These are phyloP conservation scores for Drosophila lini DNA, from an alignment of 1,140 invertebrate genomes.

Conservation along the genomic window DNA sequence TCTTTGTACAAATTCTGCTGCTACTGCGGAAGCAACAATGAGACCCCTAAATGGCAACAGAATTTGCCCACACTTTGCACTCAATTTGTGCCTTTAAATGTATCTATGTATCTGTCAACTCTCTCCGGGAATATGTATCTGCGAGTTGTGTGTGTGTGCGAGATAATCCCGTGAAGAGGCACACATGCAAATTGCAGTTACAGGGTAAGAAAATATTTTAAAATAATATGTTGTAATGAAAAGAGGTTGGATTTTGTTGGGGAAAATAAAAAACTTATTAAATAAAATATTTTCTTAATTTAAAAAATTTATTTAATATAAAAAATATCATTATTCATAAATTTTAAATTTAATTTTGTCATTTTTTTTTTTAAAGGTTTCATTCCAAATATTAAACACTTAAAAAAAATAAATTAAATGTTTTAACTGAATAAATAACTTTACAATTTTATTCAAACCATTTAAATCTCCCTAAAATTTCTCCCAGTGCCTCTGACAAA, in stretches of 20 bases:
- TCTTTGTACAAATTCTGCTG: slow-evolving; percentile 28
- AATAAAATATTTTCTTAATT: no score
- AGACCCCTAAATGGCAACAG: slow-evolving; percentile 55
- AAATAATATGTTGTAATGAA: not conserved
- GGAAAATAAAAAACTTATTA: not conserved
- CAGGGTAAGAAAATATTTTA: slow-evolving; percentile 42
- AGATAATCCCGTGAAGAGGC: slow-evolving; percentile 33
- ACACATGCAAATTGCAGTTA: slow-evolving; percentile 58
- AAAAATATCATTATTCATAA: not conserved
- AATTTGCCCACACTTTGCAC: slow-evolving; percentile 71
- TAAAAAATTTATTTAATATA: not conserved
- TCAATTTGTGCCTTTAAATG: slow-evolving; percentile 50
- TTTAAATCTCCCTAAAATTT: not conserved
- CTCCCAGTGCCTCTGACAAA: slow-evolving; percentile 44
- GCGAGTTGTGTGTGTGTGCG: slow-evolving; percentile 11
- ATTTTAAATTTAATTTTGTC: not conserved
- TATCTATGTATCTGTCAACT: slow-evolving; percentile 11
- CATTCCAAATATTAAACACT: no score
- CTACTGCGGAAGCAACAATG: slow-evolving; percentile 70
- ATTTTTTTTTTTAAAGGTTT: no score
- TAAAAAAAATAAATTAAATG: not conserved
- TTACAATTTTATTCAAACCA: not conserved
- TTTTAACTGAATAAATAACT: not conserved
- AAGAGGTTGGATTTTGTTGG: not conserved
- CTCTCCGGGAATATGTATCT: slow-evolving; percentile 11